Conservation (phyloP, 1,140 invertebrate species). For the Olivierus martensii region DNA sequence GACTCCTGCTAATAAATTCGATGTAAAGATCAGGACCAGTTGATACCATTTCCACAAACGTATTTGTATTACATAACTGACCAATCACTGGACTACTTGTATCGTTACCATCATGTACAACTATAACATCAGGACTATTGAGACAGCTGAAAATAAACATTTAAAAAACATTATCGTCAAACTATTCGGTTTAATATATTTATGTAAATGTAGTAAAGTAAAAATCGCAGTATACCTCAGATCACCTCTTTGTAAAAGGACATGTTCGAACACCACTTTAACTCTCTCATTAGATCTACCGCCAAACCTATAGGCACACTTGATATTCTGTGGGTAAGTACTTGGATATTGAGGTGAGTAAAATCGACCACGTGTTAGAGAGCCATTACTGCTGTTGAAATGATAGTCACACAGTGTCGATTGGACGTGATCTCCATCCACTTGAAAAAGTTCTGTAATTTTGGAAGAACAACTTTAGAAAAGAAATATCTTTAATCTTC, state of each 20-base stretch:
- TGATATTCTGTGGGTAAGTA: constrained; percentile 60
- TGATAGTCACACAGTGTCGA: constrained; percentile 59
- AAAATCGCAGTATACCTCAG: constrained; percentile 20
- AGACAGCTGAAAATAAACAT: constrained; percentile 44
- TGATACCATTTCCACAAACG: constrained; percentile 60
- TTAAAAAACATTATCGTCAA: too few species aligned
- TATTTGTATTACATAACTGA: constrained; percentile 60
- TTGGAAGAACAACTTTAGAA: too few species aligned
- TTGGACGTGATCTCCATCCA: constrained; percentile 46
- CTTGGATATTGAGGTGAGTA: constrained; percentile 73
- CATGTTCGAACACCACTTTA: constrained; percentile 30
- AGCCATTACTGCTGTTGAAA: constrained; percentile 49
- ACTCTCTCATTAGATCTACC: constrained; percentile 30
- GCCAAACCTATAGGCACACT: constrained; percentile 60
- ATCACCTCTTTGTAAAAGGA: constrained; percentile 26
- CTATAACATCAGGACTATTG: constrained; percentile 62
- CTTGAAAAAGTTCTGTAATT: constrained; percentile 36
- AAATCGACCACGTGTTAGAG: constrained; percentile 47
- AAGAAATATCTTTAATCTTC: too few species aligned
- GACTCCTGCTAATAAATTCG: constrained; percentile 66
- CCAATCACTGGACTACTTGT: constrained; percentile 49
- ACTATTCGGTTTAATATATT: background rate
- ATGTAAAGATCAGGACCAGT: constrained; percentile 61
- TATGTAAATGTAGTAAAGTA: constrained; percentile 21
- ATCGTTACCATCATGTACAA: constrained; percentile 56